Base-by-base conservation (phyloP, 2,113 vertebrate species). In the Hippocampus guttulatus region DNA sequence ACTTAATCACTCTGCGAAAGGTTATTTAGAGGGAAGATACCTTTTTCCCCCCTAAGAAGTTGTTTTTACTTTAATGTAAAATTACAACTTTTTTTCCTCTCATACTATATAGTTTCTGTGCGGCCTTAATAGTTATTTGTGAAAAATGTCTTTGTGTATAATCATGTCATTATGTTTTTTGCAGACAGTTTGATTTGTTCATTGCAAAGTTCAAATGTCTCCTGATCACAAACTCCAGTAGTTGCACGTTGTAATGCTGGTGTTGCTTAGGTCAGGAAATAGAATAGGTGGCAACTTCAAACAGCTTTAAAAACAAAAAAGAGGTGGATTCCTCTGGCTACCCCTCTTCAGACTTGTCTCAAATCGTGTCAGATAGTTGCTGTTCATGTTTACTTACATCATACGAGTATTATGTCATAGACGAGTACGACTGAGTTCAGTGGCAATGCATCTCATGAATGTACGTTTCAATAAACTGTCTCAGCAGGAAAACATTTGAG, bases 401-500 rank as follows among this genome's bases (percentile, higher is more conserved):
- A 15, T 27, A 27, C 12, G 23, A 27, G 23, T 33, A 1, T 65
- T 25, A 18, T 27, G 21, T 64, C 40, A 5, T 20, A 16, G 12
- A 38, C 6, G 23, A 45, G 7, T 25, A 45, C 14, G 15, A 65
- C 27, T 65, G 64, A 27, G 25, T n/a, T 65, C n/a, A 10, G 43
- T 47, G 23, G 43, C 64, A 47, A 18, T 65, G 14, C 14, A 23
- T 65, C 21, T 43, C 40, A 15, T 43, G 40, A 63, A 63, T 64
- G 62, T 64, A 64, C n/a, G 40, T 23, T 64, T 64, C 62, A 64
- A 64, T 64, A 64, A 64, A 64, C 25, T 58, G 52, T n/a, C 52
- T 55, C n/a, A 23, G 20, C 51, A 54, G 20, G 8, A 41, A 11
- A 41, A 16, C 1, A 9, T 45, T 65, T 47, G 41, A 64, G 14